These are phyloP conservation scores for Hiodon alosoides DNA, from an alignment of 2,113 vertebrate species.

Conservation along the genomic window DNA sequence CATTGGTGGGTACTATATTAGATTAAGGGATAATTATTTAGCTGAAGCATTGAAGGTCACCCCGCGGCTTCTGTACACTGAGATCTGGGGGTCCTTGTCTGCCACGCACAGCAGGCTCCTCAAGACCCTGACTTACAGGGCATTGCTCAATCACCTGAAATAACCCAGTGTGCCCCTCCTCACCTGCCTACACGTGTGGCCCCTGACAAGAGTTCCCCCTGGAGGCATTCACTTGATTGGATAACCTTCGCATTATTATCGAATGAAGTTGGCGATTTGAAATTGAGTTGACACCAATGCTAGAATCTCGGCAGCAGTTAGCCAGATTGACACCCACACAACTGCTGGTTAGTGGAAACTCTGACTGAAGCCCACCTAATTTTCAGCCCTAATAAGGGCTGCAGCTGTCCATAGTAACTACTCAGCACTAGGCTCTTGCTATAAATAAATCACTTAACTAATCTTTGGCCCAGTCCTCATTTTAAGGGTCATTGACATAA, in stretches of 20 bases:
- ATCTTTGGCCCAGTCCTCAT: neutral
- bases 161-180: no score
- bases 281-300: constrained; percentile 14
- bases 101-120: no score
- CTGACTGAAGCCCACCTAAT: neutral
- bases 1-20: no score
- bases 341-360: constrained; percentile 5
- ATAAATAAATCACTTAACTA: neutral
- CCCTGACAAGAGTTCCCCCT: neutral
- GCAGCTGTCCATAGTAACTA: no score
- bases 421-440: neutral
- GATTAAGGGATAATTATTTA: neutral
- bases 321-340: constrained; percentile 22
- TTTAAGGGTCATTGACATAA: neutral
- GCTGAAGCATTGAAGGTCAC: neutral
- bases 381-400: neutral
- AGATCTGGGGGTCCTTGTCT: no score
- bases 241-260: constrained; percentile 7
- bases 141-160: no score
- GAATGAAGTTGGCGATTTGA: constrained; percentile 16
- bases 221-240: neutral
- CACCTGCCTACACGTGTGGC: no score
- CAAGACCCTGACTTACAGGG: no score
- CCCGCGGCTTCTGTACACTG: neutral
- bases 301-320: constrained; percentile 9